phyloP scores from a whole-genome alignment of 2,797 vertebrate genomes.

The Streptopelia turtur region DNA sequence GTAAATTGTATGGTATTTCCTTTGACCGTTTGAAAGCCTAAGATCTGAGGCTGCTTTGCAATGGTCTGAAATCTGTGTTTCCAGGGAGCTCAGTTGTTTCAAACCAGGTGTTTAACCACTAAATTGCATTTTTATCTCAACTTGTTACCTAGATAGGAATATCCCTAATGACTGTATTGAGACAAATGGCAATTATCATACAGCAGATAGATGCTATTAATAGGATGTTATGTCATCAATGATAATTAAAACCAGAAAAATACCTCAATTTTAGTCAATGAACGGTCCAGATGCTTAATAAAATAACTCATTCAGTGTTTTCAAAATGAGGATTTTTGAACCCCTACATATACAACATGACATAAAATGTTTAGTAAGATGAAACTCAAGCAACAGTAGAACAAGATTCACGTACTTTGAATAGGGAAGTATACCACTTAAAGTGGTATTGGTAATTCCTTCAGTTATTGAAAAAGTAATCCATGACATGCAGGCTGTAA shows the following conservation, averaged over 20 bases:
- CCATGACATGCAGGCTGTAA: background rate
- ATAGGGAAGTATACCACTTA: background rate
- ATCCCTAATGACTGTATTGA: background rate
- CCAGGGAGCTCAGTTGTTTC: slow-evolving; percentile 1
- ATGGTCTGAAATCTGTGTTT: slow-evolving; percentile 36
- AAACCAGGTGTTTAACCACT: slow-evolving; percentile 31
- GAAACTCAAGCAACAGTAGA: background rate
- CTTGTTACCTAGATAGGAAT: slow-evolving; percentile 7
- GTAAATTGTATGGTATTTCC: slow-evolving; percentile 34
- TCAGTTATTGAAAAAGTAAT: background rate
- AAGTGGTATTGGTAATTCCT: background rate
- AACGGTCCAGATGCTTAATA: background rate
- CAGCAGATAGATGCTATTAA: background rate
- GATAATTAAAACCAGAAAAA: background rate
- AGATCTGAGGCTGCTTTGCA: slow-evolving; percentile 19
- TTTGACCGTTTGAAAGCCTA: slow-evolving; percentile 21
- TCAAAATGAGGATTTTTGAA: background rate
- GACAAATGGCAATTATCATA: background rate
- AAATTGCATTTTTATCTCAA: background rate
- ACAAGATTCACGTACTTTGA: background rate
- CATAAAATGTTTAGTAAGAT: background rate
- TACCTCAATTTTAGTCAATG: background rate
- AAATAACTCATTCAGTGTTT: background rate
- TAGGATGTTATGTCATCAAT: background rate
- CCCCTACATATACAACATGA: background rate